Evolutionary conservation across 2,888 invertebrate species (phyloP).

Genomic region (Euproctis similis): DNA sequence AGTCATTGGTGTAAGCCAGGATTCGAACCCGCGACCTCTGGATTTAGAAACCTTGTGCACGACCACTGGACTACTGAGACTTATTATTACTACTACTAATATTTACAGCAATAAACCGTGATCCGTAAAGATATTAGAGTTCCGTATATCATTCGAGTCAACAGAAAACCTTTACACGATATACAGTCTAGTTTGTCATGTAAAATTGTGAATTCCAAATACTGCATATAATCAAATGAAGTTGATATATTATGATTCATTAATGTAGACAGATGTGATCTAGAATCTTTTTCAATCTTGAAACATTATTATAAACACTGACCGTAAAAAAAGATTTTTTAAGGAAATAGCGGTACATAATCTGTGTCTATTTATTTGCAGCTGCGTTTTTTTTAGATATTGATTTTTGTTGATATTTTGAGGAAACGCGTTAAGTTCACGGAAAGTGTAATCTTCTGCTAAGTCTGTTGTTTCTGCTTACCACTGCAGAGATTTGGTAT

Average conservation of each 20-base stretch:
- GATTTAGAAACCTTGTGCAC: too few relatives aligned
- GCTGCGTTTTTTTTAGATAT: too few relatives aligned
- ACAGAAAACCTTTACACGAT: slow-evolving; percentile 34
- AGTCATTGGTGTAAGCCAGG: too few relatives aligned
- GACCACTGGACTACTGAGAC: too few relatives aligned
- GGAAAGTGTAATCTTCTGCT: too few relatives aligned
- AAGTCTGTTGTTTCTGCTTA: too few relatives aligned
- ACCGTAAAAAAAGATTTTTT: slow-evolving; percentile 15
- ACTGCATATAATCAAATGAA: slow-evolving; percentile 16
- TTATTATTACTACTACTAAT: too few relatives aligned
- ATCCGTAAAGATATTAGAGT: slow-evolving; percentile 14
- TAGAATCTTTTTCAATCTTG: slow-evolving; percentile 15
- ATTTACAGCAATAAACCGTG: slow-evolving; percentile 41
- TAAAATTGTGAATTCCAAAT: slow-evolving; percentile 13
- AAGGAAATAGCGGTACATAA: slow-evolving; percentile 20
- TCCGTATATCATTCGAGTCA: slow-evolving; percentile 30
- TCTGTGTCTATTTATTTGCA: too few relatives aligned
- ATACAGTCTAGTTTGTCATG: slow-evolving; percentile 18
- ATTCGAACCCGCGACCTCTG: too few relatives aligned
- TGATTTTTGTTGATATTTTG: too few relatives aligned
- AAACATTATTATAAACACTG: slow-evolving; percentile 22
- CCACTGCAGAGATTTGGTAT: too few relatives aligned
- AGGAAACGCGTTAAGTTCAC: too few relatives aligned
- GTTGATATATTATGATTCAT: slow-evolving; percentile 28
- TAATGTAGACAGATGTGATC: slow-evolving; percentile 28